These are phyloP conservation scores for honey bee (Apis mellifera) DNA, from an alignment of 1,140 invertebrate species.

Conservation along the genomic window Amel_HAv3.1 CM009937.2:120001-120500, in stretches of 20 bases:
- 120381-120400: slow-evolving; percentile 76
- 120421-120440: slow-evolving; percentile 79
- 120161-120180: slow-evolving; percentile 33
- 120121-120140: slow-evolving; percentile 25
- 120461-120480: slow-evolving; percentile 82
- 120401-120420: slow-evolving; percentile 85
- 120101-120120: slow-evolving; percentile 21
- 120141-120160: slow-evolving; percentile 7
- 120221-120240: slow-evolving; percentile 67
- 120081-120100: too few relatives aligned
- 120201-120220: slow-evolving; percentile 50
- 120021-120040: not conserved
- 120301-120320: too few relatives aligned
- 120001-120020: not conserved
- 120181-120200: slow-evolving; percentile 58
- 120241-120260: slow-evolving; percentile 59
- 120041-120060: not conserved
- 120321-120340: not conserved
- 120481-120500: slow-evolving; percentile 68
- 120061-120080: not conserved
- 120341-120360: too few relatives aligned
- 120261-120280: slow-evolving; percentile 57
- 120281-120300: not conserved
- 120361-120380: not conserved
- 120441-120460: slow-evolving; percentile 82